Evolutionary conservation across 2,797 vertebrate species (phyloP), one percentile per base, ranked within the genome.

Genomic region (Babyrousa celebensis): DNA sequence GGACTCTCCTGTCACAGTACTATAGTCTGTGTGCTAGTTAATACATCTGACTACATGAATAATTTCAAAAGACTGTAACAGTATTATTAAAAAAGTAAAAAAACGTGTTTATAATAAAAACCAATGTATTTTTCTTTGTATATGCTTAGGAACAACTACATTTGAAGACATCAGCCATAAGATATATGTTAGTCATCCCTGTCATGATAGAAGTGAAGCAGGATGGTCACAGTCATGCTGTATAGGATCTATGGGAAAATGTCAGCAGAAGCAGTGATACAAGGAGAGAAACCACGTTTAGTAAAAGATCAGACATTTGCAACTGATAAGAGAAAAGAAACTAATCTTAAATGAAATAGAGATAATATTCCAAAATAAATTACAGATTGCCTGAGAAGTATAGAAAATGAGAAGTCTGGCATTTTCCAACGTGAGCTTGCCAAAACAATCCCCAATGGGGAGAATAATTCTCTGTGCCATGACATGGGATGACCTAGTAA

Each of bases 401-500:
- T 25, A 86, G n/a, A 93, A 86, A 52, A 86, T 79, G 23, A 52
- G 29, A 85, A 88, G n/a, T 54, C 36, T 78, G 11, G 32, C 62
- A 60, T 52, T 92, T 21, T 77, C 15, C 29, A 15, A 89, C 85
- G 62, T 60, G 23, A 84, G 1, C 5, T 36, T 62, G 29, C 40
- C 21, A 77, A 71, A 75, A 58, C 29, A 72, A 80, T 67, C 90
- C 8, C 36, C 62, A n/a, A 52, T 21, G 18, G 27, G 15, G 5
- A 68, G 91, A 86, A 95, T 48, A 86, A 91, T 86, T 89, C 82
- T 77, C 25, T 58, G 21, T 56, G 21, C 14, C 79, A 32, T 52
- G 43, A 79, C 52, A 71, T n/a, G 40, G 60, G 67, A 60, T 93
- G 21, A 85, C 7, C 15, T 72, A 86, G 3, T 65, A 92, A 67